phyloP scores from a whole-genome alignment of 2,797 vertebrate genomes.

The Sebastes iracundus region DNA sequence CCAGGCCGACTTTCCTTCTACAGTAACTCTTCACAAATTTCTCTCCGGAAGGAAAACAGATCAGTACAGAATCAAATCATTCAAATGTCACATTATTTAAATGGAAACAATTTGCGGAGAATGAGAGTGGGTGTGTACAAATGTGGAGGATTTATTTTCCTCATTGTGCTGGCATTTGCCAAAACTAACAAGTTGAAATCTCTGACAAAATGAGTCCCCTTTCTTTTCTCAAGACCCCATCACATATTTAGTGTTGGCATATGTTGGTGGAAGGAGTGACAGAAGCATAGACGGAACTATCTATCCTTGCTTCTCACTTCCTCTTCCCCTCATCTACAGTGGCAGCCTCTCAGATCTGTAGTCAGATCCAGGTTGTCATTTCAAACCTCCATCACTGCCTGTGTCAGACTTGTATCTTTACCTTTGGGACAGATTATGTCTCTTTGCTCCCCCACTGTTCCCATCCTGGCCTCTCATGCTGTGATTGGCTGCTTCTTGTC shows the following conservation, averaged over 20 bases:
- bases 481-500: constrained; percentile 36
- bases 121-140: neutral
- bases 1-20: neutral
- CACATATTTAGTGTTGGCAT: neutral
- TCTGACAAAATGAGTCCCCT: neutral
- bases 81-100: neutral
- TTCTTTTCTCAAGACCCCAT: neutral
- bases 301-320: neutral
- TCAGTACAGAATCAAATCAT: neutral
- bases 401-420: constrained; percentile 1
- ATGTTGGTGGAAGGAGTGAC: too few relatives aligned
- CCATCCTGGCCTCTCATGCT: constrained; percentile 26
- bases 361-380: neutral
- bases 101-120: neutral
- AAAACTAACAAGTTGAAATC: neutral
- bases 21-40: neutral
- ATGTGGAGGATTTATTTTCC: neutral
- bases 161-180: neutral
- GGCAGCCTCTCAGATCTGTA: neutral
- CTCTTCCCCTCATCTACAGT: neutral
- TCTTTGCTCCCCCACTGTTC: constrained; percentile 25
- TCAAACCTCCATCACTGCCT: neutral
- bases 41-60: neutral
- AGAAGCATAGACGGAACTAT: neutral
- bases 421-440: constrained; percentile 31